These are phyloP conservation scores for Lineus longissimus DNA, from an alignment of 1,140 invertebrate genomes.

Conservation along the genomic window DNA sequence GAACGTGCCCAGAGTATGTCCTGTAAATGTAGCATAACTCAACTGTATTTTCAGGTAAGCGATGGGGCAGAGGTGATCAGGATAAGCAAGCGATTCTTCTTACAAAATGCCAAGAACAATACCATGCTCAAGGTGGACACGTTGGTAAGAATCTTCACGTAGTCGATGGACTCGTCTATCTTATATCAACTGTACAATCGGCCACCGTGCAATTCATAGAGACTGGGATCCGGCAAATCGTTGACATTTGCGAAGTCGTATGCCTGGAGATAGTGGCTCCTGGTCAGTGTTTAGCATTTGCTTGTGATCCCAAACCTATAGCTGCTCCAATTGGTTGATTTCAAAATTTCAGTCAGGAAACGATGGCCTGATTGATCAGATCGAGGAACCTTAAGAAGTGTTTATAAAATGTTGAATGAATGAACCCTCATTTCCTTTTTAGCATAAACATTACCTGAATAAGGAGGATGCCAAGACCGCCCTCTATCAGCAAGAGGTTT, in stretches of 20 bases:
- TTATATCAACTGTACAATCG: background rate
- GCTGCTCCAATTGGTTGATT: background rate
- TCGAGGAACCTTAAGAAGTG: too few relatives aligned
- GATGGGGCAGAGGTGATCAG: constrained; percentile 48
- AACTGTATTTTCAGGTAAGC: constrained; percentile 37
- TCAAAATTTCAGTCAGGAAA: too few relatives aligned
- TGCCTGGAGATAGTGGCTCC: background rate
- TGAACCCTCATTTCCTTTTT: too few relatives aligned
- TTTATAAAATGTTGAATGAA: too few relatives aligned
- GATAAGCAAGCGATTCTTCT: constrained; percentile 48
- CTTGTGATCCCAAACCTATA: too few relatives aligned
- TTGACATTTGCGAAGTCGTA: background rate
- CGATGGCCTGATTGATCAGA: too few relatives aligned
- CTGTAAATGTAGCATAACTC: background rate
- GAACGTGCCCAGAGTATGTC: background rate
- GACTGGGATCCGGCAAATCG: background rate
- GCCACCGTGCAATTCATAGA: background rate
- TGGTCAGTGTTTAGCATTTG: too few relatives aligned
- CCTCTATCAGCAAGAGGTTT: constrained; percentile 41
- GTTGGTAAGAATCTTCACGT: constrained; percentile 30
- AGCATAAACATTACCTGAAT: constrained; percentile 43
- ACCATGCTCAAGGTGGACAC: constrained; percentile 51
- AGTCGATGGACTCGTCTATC: background rate
- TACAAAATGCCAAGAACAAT: constrained; percentile 46
- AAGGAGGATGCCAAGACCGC: constrained; percentile 35